A percentile compares a stretch with the other conserved stretches of the same genome.
Evolutionary conservation across 1,140 invertebrate species (phyloP).

Genomic region (Ditylenchus dipsaci): DNA sequence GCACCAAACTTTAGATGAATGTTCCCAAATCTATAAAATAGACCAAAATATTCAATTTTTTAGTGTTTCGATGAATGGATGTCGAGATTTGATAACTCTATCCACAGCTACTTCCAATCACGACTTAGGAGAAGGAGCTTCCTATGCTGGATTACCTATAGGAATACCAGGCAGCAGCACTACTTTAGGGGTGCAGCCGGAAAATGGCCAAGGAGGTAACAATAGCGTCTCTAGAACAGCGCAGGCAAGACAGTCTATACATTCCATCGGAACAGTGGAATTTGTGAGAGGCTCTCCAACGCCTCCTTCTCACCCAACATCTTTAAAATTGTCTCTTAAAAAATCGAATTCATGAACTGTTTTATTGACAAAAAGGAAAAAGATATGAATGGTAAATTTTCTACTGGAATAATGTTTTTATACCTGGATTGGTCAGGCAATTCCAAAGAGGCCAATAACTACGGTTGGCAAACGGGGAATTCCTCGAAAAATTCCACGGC

Average conservation of each 20-base stretch:
- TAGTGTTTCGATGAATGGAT: slow-evolving; percentile 46
- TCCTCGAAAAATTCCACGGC: no score
- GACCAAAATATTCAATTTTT: not conserved
- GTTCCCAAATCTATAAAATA: not conserved
- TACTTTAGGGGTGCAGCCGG: not conserved
- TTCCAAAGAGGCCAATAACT: no score
- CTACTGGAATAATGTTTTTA: no score
- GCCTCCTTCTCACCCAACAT: not conserved
- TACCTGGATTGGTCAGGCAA: no score
- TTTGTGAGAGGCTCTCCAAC: not conserved
- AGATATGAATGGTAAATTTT: no score
- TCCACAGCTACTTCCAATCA: slow-evolving; percentile 45
- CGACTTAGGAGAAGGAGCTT: slow-evolving; percentile 11
- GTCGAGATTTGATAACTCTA: slow-evolving; percentile 43
- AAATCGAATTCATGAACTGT: not conserved
- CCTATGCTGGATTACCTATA: not conserved
- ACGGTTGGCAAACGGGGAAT: no score
- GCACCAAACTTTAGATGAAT: no score
- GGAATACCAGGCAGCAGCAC: not conserved
- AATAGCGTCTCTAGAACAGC: no score
- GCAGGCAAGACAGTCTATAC: not conserved
- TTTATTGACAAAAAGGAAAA: no score
- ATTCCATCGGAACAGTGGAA: not conserved
- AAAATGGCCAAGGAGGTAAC: not conserved
- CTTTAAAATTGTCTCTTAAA: not conserved